Conservation (phyloP, 2,888 invertebrate species). For the Orchesellides sinensis region DNA sequence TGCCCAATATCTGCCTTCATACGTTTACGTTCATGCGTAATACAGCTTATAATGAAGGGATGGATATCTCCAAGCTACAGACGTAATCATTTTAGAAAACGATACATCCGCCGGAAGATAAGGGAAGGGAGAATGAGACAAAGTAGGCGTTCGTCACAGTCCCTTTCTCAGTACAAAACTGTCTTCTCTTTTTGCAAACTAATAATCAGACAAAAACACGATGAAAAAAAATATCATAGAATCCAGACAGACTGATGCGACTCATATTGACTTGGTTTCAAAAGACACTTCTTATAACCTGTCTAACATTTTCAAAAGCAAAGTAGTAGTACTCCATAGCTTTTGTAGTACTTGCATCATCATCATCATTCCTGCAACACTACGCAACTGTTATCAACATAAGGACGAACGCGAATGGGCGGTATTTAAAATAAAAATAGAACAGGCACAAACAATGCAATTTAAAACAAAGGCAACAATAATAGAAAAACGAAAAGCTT, state of each 20-base stretch:
- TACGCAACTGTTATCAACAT: no score
- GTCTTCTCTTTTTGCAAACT: background rate
- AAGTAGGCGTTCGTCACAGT: background rate
- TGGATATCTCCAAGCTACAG: background rate
- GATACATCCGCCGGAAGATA: constrained; percentile 22
- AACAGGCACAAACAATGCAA: background rate
- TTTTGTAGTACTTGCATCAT: background rate
- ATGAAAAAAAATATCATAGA: background rate
- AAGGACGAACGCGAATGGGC: constrained; percentile 25
- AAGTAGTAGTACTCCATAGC: background rate
- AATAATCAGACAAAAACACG: background rate
- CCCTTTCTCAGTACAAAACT: background rate
- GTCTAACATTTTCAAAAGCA: background rate
- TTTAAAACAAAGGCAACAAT: constrained; percentile 12
- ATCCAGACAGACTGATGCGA: no score
- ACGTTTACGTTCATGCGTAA: no score
- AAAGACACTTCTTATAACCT: no score
- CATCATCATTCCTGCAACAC: background rate
- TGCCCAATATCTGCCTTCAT: no score
- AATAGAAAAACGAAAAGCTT: background rate
- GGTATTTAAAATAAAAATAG: background rate
- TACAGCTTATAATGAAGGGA: no score
- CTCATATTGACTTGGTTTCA: no score
- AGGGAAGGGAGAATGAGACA: background rate
- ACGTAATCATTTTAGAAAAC: background rate